Evolutionary conservation across 2,888 invertebrate species (phyloP), one percentile per base, ranked within the genome.

Genomic region (Lithodes maja): DNA sequence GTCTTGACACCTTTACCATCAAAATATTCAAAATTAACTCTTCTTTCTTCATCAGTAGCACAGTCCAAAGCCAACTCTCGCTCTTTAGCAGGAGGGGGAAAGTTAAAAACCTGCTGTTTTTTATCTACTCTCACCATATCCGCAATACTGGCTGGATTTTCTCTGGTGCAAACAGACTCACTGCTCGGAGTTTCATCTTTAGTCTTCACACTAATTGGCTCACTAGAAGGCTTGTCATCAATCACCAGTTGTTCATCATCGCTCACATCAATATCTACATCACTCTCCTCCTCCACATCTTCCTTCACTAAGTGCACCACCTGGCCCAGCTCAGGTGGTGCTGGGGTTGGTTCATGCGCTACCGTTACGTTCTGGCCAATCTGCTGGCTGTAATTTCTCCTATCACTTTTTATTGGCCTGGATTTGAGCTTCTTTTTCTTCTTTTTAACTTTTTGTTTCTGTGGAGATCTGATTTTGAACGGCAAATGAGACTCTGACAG

Each of bases 11-110:
- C 93, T 85, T 94, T 93, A 1, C 94, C 94, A 93, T 95, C 94
- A 93, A 95, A 95, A 93, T 95, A 95, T 91, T 95, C 95, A 17
- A 93, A 93, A 93, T 95, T 94, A 69, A 95, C 93, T 91, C 93
- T 93, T 93, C 94, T 95, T 93, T 95, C 95, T 85, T 95, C 93
- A 50, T 95, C 94, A 33, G 94, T 94, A 53, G 95, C 94, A 52
- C 92, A 92, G 86, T 93, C 93, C 68, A 93, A 91, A 55, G 94
- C 93, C 33, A 95, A 92, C 15, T 92, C 79, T 54, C 93, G 91
- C 93, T 95, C 95, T 89, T 93, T 92, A 12, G 92, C 93, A 2
- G 95, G 95, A 69, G 94, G 92, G n/a, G 95, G 94, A 85, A 94
- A 93, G 78, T 92, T 93, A 79, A 93, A 92, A 50, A 93, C 91